Percentiles rank a stretch among this genome's conserved stretches.
phyloP scores from a whole-genome alignment of 2,113 vertebrate genomes.

The Natator depressus region DNA sequence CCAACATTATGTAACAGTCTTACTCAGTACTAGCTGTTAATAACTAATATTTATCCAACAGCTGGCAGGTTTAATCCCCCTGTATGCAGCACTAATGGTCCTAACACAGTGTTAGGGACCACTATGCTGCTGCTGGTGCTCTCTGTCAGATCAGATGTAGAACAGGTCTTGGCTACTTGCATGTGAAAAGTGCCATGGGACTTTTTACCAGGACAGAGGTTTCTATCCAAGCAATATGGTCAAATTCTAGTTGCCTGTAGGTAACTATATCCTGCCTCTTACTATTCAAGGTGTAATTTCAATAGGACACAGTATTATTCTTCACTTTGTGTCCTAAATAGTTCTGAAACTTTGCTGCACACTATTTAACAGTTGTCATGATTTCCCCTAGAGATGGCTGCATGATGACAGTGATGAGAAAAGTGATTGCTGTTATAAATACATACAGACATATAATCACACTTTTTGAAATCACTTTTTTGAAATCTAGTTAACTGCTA shows the following conservation, averaged over 20 bases:
- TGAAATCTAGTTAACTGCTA: not conserved
- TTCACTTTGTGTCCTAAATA: fast-evolving
- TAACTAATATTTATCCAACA: not conserved
- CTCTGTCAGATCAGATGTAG: not conserved
- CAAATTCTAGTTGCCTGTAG: not conserved
- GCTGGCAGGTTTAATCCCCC: not conserved
- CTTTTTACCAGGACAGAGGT: not conserved
- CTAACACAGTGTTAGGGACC: not conserved
- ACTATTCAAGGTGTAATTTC: not conserved
- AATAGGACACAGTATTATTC: not conserved
- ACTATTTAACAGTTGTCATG: fast-evolving
- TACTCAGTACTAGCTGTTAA: not conserved
- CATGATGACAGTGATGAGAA: not conserved
- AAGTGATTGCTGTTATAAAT: not conserved
- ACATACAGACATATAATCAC: not conserved
- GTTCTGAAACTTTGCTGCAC: not conserved
- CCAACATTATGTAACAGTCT: not conserved
- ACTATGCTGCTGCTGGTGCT: fast-evolving
- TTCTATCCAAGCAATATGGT: not conserved
- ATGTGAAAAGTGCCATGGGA: not conserved
- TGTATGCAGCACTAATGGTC: not conserved
- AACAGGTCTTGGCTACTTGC: not conserved
- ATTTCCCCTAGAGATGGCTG: not conserved
- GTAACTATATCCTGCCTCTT: not conserved
- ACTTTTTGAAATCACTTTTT: not conserved